Evolutionary conservation across 2,888 invertebrate genomes (phyloP), one percentile per base, ranked within the genome.

Genomic region (Dynastes hyllus): DNA sequence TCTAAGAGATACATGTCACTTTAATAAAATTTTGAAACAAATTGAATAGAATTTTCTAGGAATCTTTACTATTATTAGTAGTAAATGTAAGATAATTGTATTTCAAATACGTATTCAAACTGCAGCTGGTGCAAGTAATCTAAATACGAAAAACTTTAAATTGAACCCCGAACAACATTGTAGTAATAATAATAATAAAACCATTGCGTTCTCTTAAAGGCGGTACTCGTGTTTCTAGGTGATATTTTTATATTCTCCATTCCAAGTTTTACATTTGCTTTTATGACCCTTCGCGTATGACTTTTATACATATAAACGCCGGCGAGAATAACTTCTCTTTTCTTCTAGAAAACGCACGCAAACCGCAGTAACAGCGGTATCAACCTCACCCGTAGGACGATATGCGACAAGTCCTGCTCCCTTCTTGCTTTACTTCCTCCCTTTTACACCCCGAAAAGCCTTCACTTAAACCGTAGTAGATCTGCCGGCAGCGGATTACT

Each of bases 401-500:
- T 22, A 58, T 58, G 22, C 22, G 55, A 16, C 22, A 22, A 8
- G 55, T 58, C 22, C 16, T 22, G 55, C 55, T 22, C 8, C 55
- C 27, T 9, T 1, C 61, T 22, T 16, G 1, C 61, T 61, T 1
- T 22, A 11, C 27, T 32, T 32, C 63, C 32, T 63, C 29, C 16
- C 22, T 22, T 4, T 58, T 58, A 16, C 5, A 2, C 45, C 45
- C 45, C 11, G 45, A 45, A 45, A 45, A 45, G 45, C 45, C 45
- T 45, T 45, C 45, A 55, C 55, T 55, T 63, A 63, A 71, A 58
- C 53, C 45, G 50, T 13, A 22, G 71, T 58, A 58, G 55, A 67
- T 67, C 66, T 50, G 50, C 58, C 40, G 73, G 58, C 73, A 73
- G 58, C 73, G 73, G 73, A 73, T 73, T 73, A 73, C 73, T 73